Evolutionary conservation across 2,113 vertebrate genomes (phyloP).

Genomic region (Istiophorus platypterus): DNA sequence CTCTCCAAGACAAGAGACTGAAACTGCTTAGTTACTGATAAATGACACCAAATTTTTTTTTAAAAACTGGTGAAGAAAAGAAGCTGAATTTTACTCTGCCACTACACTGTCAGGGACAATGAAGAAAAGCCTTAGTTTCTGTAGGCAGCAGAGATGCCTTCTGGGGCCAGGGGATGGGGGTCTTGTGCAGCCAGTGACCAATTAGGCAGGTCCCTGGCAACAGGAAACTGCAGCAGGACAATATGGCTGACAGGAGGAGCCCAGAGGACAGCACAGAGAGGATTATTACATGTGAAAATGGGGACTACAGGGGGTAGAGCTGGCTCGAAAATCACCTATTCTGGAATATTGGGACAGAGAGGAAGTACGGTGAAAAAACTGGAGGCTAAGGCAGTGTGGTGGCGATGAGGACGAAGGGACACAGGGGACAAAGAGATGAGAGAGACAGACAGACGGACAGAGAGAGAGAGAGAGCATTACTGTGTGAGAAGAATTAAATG

Average conservation of each 20-base stretch:
- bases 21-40: slow-evolving; percentile 22
- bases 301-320: slow-evolving; percentile 24
- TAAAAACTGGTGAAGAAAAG: slow-evolving; percentile 9
- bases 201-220: slow-evolving; percentile 52
- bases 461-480: slow-evolving; percentile 14
- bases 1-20: not conserved
- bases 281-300: slow-evolving; percentile 54
- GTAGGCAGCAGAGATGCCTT: slow-evolving; percentile 6
- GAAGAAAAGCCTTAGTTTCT: slow-evolving; percentile 9
- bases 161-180: not conserved
- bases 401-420: slow-evolving; percentile 9
- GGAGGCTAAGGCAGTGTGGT: not conserved
- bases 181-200: slow-evolving; percentile 52
- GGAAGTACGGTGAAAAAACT: slow-evolving; percentile 27
- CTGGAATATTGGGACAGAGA: slow-evolving; percentile 27
- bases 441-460: too few relatives aligned
- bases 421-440: slow-evolving; percentile 9
- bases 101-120: slow-evolving; percentile 25
- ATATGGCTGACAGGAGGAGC: slow-evolving; percentile 32
- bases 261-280: slow-evolving; percentile 36
- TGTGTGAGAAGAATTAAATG: slow-evolving; percentile 37
- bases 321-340: slow-evolving; percentile 43
- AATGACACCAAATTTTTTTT: slow-evolving; percentile 5
- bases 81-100: not conserved
- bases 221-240: slow-evolving; percentile 24